Base-by-base conservation (phyloP, 23 tunicate species). In the Halocynthia roretzi region DNA sequence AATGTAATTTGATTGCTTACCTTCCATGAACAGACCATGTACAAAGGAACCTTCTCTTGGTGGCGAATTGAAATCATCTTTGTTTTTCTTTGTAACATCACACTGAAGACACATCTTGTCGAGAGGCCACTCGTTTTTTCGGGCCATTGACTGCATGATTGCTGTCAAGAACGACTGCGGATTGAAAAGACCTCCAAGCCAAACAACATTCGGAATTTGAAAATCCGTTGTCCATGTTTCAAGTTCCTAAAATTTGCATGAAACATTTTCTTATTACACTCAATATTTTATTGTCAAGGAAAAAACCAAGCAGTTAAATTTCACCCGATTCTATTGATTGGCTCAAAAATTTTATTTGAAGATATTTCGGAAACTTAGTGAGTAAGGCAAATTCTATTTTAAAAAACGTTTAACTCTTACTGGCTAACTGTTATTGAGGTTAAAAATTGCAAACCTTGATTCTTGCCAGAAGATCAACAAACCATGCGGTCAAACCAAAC, bases 71-170 rank as follows among this genome's bases (percentile, higher is more conserved):
- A 96, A 78, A 72, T 96, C 99, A 53, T 96, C 99, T 66, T 90
- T 96, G 68, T 85, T 87, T 53, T 96, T 96, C 86, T 91, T 96
- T 10, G 93, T 89, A 67, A 80, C 94, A 67, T 96, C 99, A 80
- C 96, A 93, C 62, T 90, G 93, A 23, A 96, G 78, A 52, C 93
- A 89, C 99, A 96, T 96, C 82, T 96, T 96, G 65, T 96, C 99
- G 19, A 96, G 81, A 7, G 99, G 99, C 99, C 99, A 96, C 23
- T 96, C 99, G 82, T 96, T 96, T 67, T 96, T 96, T 22, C 99
- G 72, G 10, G 99, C 99, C 96, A 96, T 96, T 51, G 99, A 96
- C 81, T 96, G 99, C 99, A 96, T 96, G 68, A 96, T 96, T 61
- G 99, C 99, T 19, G 99, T 96, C 21, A 96, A 78, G 89, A 96